Evolutionary conservation across 2,797 vertebrate species (phyloP), one percentile per base, ranked within the genome.

Genomic region (Serranus cabrilla): DNA sequence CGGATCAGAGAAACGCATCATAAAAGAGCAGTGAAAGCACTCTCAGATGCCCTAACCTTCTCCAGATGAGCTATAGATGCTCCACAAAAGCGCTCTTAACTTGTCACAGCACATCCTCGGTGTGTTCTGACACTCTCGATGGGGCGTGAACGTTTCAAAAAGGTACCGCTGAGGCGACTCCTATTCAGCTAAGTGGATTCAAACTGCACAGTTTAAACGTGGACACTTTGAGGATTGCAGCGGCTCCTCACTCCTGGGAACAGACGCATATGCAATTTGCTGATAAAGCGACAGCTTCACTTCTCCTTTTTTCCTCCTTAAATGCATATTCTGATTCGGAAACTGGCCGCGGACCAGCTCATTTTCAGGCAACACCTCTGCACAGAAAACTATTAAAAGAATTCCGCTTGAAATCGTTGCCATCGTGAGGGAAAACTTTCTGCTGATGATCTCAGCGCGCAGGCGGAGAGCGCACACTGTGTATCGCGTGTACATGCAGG

Each of bases 121-220:
- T 39, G 23, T 46, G 43, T 51, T 31, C 58, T 52, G 62, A 57
- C 65, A 51, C 31, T 14, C 20, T 12, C 14, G 45, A 58, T 8
- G 34, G 49, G 70, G 58, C 54, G 73, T 80, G 59, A 13, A 62
- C 57, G 7, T 67, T 34, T 61, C 4, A 34, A 18, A 62, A 62
- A 62, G 37, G 37, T 69, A 68, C 45, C 20, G 14, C 17, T 47
- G 58, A 57, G 1, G 16, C 18, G 37, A 21, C 21, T 70, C 27
- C 10, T n/a, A 39, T 63, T 68, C 62, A 43, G 52, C 65, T 52
- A 59, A 82, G 60, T 61, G 71, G 67, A 82, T 75, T 67, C 42
- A 67, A 51, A 20, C 58, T 27, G 34, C 59, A 66, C 71, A 61
- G 47, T 60, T 60, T 34, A 12, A 58, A 71, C 31, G 18, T 16